Base-by-base conservation (phyloP, 2,888 invertebrate species). In the Stenoptilia bipunctidactyla region DNA sequence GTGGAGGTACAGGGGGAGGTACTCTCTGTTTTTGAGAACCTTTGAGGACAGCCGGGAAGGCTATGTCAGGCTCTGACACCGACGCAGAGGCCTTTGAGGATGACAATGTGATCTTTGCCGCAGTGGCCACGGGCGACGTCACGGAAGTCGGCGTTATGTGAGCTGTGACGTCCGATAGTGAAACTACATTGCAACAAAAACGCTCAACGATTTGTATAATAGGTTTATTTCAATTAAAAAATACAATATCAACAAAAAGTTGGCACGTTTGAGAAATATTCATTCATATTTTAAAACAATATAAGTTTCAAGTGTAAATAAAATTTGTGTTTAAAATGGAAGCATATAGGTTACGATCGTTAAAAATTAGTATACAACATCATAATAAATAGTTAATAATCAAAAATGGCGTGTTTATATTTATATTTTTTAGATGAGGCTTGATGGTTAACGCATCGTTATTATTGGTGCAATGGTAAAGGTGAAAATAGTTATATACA, bases 1-100 rank as follows among this genome's bases (percentile, higher is more conserved):
- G 85, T 2, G 94, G 94, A 40, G 94, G 94, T 39, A 95, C 94
- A 14, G 95, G 95, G 40, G 95, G 95, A 34, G 94, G 94, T 33
- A 94, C 89, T 71, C 92, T 91, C 54, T 90, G 87, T 72, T 92
- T 92, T 51, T 86, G 85, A 34, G 87, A 86, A 57, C 91, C 90
- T 72, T 91, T 92, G 59, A 92, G 80, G 38, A 92, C 89, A 38
- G 91, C 91, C 38, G 92, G 92, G 68, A 92, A 92, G 40, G 87
- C 87, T 46, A 87, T 70, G 39, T 85, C 82, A 1, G 87, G 86
- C 40, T 88, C 87, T 25, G 85, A 70, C 20, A 52, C 59, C 36
- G 70, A 55, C 40, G 62, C 50, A 2, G 66, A 59, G 39, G 67
- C 61, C 53, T 75, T 73, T 44, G 69, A 52, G 14, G 66, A 60